phyloP scores from a whole-genome alignment of 2,888 invertebrate species.

The Heterodera filipjevi region DNA sequence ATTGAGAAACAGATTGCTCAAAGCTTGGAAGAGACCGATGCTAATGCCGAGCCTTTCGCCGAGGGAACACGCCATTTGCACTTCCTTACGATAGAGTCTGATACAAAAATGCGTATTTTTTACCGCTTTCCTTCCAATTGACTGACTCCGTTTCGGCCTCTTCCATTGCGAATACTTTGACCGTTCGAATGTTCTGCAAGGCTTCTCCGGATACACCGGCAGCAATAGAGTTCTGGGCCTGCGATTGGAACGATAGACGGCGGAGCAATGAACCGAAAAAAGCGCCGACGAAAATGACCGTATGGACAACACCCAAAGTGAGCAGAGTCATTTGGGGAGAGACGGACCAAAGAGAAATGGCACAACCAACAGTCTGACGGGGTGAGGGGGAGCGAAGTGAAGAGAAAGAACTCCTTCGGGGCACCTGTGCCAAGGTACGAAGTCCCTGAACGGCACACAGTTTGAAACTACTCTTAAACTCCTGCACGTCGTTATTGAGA shows the following conservation, averaged over 20 bases:
- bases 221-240: conserved; percentile 73
- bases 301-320: conserved; percentile 82
- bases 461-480: conserved; percentile 95
- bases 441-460: conserved; percentile 88
- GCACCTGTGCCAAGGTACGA: conserved; percentile 82
- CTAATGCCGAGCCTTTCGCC: conserved; percentile 83
- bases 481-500: conserved; percentile 90
- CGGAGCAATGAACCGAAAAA: conserved; percentile 78
- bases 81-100: conserved; percentile 73
- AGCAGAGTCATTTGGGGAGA: conserved; percentile 86
- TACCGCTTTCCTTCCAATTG: background rate
- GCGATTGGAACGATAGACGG: conserved; percentile 52
- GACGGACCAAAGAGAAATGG: conserved; percentile 80
- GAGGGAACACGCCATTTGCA: conserved; percentile 75
- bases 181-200: conserved; percentile 87
- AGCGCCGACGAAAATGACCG: conserved; percentile 82
- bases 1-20: conserved; percentile 70
- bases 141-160: conserved; percentile 78
- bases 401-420: background rate
- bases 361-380: conserved; percentile 73
- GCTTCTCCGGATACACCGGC: conserved; percentile 91
- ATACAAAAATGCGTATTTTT: conserved; percentile 32
- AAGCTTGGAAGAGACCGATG: conserved; percentile 81
- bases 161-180: conserved; percentile 91
- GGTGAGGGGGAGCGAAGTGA: background rate